Evolutionary conservation across 2,113 vertebrate genomes (phyloP).

Genomic region (Strix uralensis): DNA sequence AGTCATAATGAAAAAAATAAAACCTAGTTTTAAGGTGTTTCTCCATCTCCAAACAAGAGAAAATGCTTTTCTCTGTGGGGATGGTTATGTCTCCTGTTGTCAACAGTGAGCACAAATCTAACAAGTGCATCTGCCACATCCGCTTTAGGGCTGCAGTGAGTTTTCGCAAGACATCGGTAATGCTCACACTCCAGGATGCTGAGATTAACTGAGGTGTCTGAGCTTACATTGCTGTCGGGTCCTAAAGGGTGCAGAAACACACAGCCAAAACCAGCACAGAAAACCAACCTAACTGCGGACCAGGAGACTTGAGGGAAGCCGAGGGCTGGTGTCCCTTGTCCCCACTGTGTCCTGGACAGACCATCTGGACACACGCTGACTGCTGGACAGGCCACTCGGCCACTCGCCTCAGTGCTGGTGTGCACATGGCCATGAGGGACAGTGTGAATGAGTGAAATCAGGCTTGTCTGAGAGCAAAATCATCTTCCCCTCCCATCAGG

Average conservation of each 20-base stretch:
- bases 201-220: not conserved
- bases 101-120: not conserved
- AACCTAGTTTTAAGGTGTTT: not conserved
- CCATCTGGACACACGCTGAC: not conserved
- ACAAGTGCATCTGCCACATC: not conserved
- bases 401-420: not conserved
- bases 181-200: not conserved
- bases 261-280: not conserved
- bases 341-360: not conserved
- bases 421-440: accelerated
- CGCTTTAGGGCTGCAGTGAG: not conserved
- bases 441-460: not conserved
- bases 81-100: not conserved
- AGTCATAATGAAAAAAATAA: not conserved
- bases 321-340: not conserved
- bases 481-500: not conserved
- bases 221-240: not conserved
- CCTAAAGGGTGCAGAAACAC: not conserved
- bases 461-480: not conserved
- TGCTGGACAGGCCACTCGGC: not conserved
- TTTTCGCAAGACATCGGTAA: accelerated
- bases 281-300: not conserved
- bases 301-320: not conserved
- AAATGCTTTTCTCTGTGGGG: not conserved
- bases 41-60: not conserved